Evolutionary conservation across 2,888 invertebrate genomes (phyloP).

Genomic region (Subacronicta megacephala): DNA sequence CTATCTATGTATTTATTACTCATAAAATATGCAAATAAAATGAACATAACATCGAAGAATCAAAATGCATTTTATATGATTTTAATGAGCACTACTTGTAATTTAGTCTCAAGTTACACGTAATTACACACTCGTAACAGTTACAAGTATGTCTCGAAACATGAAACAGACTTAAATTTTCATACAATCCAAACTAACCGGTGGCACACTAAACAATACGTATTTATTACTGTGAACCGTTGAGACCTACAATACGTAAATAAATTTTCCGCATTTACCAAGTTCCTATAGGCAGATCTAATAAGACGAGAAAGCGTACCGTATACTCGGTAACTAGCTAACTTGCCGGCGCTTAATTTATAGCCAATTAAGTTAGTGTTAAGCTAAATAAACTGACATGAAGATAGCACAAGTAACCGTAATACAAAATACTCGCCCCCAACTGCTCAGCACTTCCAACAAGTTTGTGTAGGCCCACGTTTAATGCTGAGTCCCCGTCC

Average conservation of each 20-base stretch:
- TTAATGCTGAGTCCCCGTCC: slow-evolving; percentile 62
- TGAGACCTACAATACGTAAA: slow-evolving; percentile 58
- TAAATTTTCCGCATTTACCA: slow-evolving; percentile 66
- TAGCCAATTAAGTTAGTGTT: slow-evolving; percentile 87
- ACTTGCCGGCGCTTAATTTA: slow-evolving; percentile 83
- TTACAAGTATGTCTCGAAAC: slow-evolving; percentile 24
- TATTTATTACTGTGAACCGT: slow-evolving; percentile 56
- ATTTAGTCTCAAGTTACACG: slow-evolving; percentile 36
- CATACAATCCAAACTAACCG: slow-evolving; percentile 36
- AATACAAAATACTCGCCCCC: slow-evolving; percentile 70
- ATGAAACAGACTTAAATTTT: slow-evolving; percentile 38
- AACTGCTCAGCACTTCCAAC: slow-evolving; percentile 61
- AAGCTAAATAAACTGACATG: slow-evolving; percentile 85
- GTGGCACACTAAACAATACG: slow-evolving; percentile 50
- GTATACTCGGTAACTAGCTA: slow-evolving; percentile 75
- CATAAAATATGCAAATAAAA: background rate
- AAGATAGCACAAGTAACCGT: slow-evolving; percentile 81
- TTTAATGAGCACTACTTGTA: slow-evolving; percentile 30
- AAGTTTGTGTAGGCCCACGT: slow-evolving; percentile 66
- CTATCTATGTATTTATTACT: background rate
- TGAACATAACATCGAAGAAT: slow-evolving; percentile 3
- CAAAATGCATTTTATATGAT: slow-evolving; percentile 15
- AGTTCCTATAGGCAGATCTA: slow-evolving; percentile 70
- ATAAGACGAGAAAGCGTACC: slow-evolving; percentile 73
- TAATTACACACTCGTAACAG: slow-evolving; percentile 26